These are phyloP conservation scores for Hippoglossus stenolepis DNA, from an alignment of 2,113 vertebrate species.

Conservation along the genomic window DNA sequence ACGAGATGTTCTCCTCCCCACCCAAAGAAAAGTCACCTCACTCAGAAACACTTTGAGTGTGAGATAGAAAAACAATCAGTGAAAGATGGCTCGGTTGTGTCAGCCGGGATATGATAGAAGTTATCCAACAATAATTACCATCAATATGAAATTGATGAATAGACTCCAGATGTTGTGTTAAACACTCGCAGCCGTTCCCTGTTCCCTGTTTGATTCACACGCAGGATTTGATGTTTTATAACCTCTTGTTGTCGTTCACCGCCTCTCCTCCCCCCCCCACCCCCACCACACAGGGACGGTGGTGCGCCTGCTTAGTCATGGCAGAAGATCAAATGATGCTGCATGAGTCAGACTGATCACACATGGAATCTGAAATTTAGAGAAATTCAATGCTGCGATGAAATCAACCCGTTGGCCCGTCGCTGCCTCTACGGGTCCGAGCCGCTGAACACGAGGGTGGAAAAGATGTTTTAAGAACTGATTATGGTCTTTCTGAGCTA, in stretches of 20 bases:
- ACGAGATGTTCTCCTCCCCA: conserved; percentile 6
- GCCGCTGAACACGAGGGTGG: not conserved
- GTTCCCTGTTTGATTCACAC: conserved; percentile 48
- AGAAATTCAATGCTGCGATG: conserved; percentile 8
- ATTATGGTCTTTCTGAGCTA: not conserved
- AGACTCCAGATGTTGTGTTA: conserved; percentile 72
- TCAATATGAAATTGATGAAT: conserved; percentile 68
- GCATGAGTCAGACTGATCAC: conserved; percentile 22
- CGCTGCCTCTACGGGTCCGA: not conserved
- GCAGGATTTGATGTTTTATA: not conserved
- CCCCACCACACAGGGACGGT: conserved; percentile 5
- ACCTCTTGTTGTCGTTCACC: no score
- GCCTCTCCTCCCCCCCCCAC: conserved; percentile 33
- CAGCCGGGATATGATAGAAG: conserved; percentile 54
- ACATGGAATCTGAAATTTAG: conserved; percentile 14
- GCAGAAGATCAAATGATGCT: conserved; percentile 41
- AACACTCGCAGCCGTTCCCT: conserved; percentile 46
- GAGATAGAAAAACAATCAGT: not conserved
- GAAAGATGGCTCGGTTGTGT: conserved; percentile 19
- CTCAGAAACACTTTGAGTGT: not conserved
- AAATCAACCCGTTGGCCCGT: conserved; percentile 17
- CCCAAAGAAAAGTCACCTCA: not conserved
- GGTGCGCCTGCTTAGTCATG: conserved; percentile 43
- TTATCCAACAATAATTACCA: conserved; percentile 67
- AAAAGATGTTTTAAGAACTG: not conserved